Conservation (phyloP, 1,140 invertebrate species). For the Dysdera silvatica region DNA sequence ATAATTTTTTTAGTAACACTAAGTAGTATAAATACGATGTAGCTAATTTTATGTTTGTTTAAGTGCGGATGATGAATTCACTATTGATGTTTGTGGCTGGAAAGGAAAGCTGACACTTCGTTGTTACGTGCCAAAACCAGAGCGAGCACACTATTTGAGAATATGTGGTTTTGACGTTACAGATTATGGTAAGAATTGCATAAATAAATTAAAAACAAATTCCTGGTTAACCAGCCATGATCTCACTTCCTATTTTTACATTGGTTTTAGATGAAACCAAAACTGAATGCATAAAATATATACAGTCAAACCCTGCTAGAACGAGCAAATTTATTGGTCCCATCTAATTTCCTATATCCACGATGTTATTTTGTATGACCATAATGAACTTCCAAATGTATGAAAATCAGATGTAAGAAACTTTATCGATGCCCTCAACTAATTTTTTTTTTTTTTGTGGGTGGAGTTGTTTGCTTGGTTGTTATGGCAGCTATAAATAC, state of each 20-base stretch:
- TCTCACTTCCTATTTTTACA: not conserved
- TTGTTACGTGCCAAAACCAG: constrained; percentile 71
- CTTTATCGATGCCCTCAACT: too few species aligned
- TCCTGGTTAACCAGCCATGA: not conserved
- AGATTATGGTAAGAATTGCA: constrained; percentile 56
- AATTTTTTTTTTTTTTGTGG: too few species aligned
- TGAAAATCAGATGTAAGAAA: too few species aligned
- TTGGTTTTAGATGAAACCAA: not conserved
- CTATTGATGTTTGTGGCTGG: constrained; percentile 75
- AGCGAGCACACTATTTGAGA: constrained; percentile 74
- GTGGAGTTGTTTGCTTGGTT: too few species aligned
- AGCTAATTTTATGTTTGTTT: constrained; percentile 3
- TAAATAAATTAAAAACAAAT: not conserved
- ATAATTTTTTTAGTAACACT: not conserved
- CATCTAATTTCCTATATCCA: too few species aligned
- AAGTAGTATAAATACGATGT: not conserved
- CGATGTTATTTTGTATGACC: too few species aligned
- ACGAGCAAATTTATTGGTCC: too few species aligned
- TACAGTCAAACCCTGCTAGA: too few species aligned
- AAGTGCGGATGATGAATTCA: constrained; percentile 32
- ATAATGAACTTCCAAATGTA: too few species aligned
- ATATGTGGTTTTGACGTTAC: constrained; percentile 63
- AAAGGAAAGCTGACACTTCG: constrained; percentile 74
- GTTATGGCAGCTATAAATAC: too few species aligned
- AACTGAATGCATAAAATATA: not conserved